These are phyloP conservation scores for Odocoileus hemionus DNA, from an alignment of 2,113 vertebrate species.

Conservation along the genomic window DNA sequence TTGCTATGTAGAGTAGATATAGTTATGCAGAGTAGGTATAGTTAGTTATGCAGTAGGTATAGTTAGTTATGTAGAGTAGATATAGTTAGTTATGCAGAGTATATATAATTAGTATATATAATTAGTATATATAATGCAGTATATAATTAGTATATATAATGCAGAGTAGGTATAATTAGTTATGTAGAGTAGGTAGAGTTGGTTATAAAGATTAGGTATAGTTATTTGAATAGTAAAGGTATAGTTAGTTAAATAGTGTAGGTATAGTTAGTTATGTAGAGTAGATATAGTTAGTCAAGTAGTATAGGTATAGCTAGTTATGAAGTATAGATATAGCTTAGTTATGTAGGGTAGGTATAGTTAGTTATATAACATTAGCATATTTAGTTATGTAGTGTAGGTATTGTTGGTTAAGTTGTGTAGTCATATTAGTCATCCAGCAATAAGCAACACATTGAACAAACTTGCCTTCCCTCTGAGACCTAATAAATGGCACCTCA, in stretches of 20 bases:
- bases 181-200: neutral
- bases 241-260: neutral
- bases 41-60: neutral
- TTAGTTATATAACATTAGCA: fast-evolving
- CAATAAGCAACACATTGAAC: neutral
- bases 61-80: neutral
- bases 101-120: neutral
- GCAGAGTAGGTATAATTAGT: neutral
- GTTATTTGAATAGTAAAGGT: neutral
- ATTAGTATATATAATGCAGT: neutral
- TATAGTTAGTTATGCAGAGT: fast-evolving
- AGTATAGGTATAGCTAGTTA: neutral
- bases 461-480: neutral
- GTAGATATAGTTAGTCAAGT: neutral
- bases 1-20: neutral
- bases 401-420: neutral
- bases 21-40: neutral
- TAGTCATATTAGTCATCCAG: neutral
- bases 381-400: neutral
- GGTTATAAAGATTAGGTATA: neutral
- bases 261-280: neutral
- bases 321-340: neutral
- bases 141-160: too few species aligned
- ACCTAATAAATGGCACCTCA: neutral
- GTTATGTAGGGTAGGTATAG: neutral